These are phyloP conservation scores for Halcyon senegalensis DNA, from an alignment of 2,113 vertebrate species.

Conservation along the genomic window DNA sequence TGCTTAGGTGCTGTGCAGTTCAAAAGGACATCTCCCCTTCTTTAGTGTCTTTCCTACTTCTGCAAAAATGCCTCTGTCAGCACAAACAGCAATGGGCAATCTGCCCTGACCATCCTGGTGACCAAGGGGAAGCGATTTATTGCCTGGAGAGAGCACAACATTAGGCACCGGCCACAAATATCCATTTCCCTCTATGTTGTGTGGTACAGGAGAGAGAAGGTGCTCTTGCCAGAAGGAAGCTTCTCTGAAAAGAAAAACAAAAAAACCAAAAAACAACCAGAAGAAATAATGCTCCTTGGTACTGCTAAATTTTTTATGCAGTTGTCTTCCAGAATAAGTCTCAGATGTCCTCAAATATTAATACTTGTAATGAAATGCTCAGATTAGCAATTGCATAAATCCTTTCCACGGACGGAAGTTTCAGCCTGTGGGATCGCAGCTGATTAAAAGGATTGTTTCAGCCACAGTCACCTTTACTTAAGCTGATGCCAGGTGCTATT, in stretches of 20 bases:
- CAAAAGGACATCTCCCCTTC: neutral
- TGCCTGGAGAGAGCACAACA: neutral
- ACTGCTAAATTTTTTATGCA: neutral
- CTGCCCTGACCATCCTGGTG: neutral
- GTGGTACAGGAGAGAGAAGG: neutral
- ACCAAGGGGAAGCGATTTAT: neutral
- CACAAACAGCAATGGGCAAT: neutral
- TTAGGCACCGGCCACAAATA: neutral
- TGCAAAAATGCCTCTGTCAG: neutral
- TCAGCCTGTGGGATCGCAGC: neutral
- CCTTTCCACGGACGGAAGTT: neutral
- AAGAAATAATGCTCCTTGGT: neutral
- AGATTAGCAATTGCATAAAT: constrained; percentile 25
- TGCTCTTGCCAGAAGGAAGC: neutral
- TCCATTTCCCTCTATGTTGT: fast-evolving
- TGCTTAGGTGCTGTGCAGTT: neutral
- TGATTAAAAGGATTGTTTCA: neutral
- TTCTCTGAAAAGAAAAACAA: neutral
- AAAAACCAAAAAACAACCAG: neutral
- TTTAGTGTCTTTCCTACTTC: neutral
- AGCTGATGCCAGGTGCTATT: neutral
- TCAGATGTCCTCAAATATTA: constrained; percentile 51
- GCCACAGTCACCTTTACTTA: constrained; percentile 21
- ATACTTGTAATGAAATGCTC: constrained; percentile 23
- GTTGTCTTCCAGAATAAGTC: constrained; percentile 24